Base-by-base conservation (phyloP, 2,888 invertebrate genomes). In the Meteorus cinctellus region DNA sequence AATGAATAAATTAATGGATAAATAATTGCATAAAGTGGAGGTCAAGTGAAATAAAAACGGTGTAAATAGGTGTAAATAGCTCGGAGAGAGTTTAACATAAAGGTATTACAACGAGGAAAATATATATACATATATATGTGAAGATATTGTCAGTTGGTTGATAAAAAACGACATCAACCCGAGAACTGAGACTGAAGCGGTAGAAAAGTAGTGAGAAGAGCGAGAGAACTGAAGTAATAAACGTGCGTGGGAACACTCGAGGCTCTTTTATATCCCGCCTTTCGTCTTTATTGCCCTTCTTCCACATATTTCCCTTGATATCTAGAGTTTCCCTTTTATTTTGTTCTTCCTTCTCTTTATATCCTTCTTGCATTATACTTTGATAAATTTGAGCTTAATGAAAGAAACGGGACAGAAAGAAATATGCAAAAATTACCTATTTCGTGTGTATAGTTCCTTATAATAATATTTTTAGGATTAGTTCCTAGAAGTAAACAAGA, bases 21-120 rank as follows among this genome's bases (percentile, higher is more conserved):
- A 31, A 76, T 70, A 24, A 36, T 55, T 31, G 62, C 55, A 59
- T 71, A 62, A 60, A 24, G 51, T 55, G 55, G 55, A 55, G 55
- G 55, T 55, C 19, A 55, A 62, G 62, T 29, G 62, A 62, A 31
- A 62, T 62, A 62, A 16, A 34, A 29, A 78, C 77, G 75, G 82
- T 84, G 85, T 85, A 83, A 84, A 85, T 84, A 85, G 81, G 76
- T 83, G 85, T 84, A 84, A 80, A 83, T 84, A 83, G 73, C 62
- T 66, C 45, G 70, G 12, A 55, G 41, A 41, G 41, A n/a, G 60
- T 48, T 31, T 19, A 55, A 75, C 41, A 60, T 73, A 31, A 36
- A 74, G 63, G 76, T 72, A 77, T 72, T 67, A 48, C 51, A 24
- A 51, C 60, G 75, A 65, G 69, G 29, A 55, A 51, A 60, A 62